Evolutionary conservation across 2,888 invertebrate species (phyloP).

Genomic region (Empis stercorea): DNA sequence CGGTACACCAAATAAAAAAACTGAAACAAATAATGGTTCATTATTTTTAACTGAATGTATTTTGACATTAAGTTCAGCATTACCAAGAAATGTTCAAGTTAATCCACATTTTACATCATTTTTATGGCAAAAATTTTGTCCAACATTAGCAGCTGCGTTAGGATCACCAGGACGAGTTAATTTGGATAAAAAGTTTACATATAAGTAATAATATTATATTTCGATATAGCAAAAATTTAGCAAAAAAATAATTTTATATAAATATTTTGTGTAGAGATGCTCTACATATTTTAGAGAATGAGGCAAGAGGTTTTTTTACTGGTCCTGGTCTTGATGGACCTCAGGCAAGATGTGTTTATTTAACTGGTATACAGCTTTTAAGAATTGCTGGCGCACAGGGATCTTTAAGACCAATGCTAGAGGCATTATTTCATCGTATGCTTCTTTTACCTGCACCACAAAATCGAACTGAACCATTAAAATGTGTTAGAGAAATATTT

Average conservation of each 20-base stretch:
- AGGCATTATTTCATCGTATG: constrained; percentile 88
- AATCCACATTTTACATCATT: constrained; percentile 80
- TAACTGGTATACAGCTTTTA: constrained; percentile 77
- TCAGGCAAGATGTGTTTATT: constrained; percentile 79
- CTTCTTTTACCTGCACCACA: constrained; percentile 74
- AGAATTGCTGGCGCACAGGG: constrained; percentile 78
- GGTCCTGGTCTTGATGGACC: constrained; percentile 54
- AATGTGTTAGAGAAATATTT: constrained; percentile 65
- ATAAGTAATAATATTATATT: constrained; percentile 39
- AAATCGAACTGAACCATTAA: constrained; percentile 72
- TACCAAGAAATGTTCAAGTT: constrained; percentile 69
- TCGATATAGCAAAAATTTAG: neutral
- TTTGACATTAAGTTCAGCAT: constrained; percentile 67
- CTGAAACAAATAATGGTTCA: constrained; percentile 34
- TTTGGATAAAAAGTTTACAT: constrained; percentile 65
- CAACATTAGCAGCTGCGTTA: constrained; percentile 72
- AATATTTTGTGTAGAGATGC: too few species aligned
- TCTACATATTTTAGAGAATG: constrained; percentile 35
- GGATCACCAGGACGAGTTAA: constrained; percentile 61
- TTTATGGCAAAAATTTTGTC: constrained; percentile 87
- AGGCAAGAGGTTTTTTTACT: constrained; percentile 35
- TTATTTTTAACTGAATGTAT: constrained; percentile 78
- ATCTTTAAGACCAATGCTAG: constrained; percentile 77
- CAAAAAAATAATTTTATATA: neutral
- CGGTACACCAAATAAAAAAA: constrained; percentile 33